These are phyloP conservation scores for Plectrocnemia conspersa DNA, from an alignment of 1,140 invertebrate species.

Conservation along the genomic window DNA sequence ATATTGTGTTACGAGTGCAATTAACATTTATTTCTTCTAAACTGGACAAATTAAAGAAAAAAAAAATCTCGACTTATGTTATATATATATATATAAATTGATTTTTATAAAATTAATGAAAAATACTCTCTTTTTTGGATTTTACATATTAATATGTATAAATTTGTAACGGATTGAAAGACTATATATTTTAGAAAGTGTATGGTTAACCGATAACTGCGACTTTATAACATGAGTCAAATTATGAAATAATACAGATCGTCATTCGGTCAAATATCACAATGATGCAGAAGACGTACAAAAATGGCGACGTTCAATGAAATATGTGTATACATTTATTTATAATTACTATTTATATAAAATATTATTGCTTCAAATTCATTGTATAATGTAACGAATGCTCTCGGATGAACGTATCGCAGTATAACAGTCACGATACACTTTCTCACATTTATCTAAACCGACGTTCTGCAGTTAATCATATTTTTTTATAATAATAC, in stretches of 20 bases:
- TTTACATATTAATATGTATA: background rate
- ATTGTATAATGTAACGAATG: slow-evolving; percentile 25
- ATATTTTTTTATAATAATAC: slow-evolving; percentile 27
- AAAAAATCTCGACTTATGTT: no score
- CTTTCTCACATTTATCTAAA: slow-evolving; percentile 23
- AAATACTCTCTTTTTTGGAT: no score
- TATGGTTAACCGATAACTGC: slow-evolving; percentile 31
- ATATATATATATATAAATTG: slow-evolving; percentile 6
- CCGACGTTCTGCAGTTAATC: no score
- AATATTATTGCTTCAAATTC: slow-evolving; percentile 34
- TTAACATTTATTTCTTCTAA: no score
- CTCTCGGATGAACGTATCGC: slow-evolving; percentile 24
- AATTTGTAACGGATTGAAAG: slow-evolving; percentile 8
- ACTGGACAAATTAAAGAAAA: no score
- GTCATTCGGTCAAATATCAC: background rate
- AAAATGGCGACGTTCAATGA: background rate
- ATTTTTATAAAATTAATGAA: slow-evolving; percentile 1
- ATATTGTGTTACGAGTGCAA: no score
- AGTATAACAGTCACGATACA: slow-evolving; percentile 31
- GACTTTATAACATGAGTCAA: slow-evolving; percentile 12
- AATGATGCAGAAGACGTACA: background rate
- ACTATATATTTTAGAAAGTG: slow-evolving; percentile 29
- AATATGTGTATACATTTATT: background rate
- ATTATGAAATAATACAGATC: background rate
- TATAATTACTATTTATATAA: slow-evolving; percentile 1